Percentiles rank a stretch among this genome's conserved stretches.
Conservation (phyloP, 2,113 vertebrate species). For the Ceuthmochares aereus region DNA sequence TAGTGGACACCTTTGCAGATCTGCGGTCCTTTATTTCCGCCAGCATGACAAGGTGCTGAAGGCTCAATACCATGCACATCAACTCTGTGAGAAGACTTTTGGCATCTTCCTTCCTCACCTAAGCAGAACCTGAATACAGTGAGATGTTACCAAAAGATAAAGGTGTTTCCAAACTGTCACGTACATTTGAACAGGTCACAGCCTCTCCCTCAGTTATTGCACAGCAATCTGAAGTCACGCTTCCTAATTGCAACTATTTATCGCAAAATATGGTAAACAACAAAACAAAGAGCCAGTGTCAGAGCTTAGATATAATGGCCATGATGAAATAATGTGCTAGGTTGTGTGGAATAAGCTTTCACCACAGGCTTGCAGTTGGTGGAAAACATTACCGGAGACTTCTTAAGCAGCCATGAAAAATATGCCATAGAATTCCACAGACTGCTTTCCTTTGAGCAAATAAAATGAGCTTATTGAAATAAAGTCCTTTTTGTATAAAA, state of each 20-base stretch:
- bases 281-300: background rate
- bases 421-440: background rate
- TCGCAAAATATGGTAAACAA: background rate
- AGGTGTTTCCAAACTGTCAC: background rate
- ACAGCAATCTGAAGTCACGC: background rate
- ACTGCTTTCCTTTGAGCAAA: conserved; percentile 9
- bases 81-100: background rate
- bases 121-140: background rate
- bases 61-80: rapidly evolving
- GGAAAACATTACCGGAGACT: background rate
- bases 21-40: background rate
- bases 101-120: background rate
- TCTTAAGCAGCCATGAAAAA: background rate
- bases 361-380: background rate
- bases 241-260: background rate
- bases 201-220: background rate
- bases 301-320: background rate
- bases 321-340: background rate
- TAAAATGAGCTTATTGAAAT: conserved; percentile 29
- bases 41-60: background rate
- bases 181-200: background rate
- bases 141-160: background rate
- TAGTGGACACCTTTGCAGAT: background rate
- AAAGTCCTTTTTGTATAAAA: background rate
- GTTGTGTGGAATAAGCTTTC: background rate